Percentiles rank a stretch among this genome's conserved stretches.
Conservation (phyloP, 2,888 invertebrate species). For the Dexiosoma caninum region DNA sequence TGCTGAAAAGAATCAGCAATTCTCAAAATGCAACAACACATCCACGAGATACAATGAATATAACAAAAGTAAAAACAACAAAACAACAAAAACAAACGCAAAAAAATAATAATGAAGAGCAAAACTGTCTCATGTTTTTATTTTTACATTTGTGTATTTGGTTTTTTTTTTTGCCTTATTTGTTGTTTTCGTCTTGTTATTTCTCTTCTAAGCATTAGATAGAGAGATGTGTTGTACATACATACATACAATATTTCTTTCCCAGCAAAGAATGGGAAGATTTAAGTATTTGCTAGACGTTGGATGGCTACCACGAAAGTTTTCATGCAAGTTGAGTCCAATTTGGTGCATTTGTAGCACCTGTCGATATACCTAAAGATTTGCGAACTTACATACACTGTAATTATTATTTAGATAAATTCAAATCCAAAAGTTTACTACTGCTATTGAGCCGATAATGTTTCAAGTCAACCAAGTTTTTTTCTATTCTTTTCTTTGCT, state of each 20-base stretch:
- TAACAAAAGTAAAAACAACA: constrained; percentile 18
- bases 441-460: no score
- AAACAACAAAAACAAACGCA: constrained; percentile 4
- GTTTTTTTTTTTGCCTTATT: constrained; percentile 16
- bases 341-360: no score
- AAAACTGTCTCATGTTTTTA: constrained; percentile 53
- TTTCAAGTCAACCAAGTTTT: no score
- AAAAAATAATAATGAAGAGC: constrained; percentile 20
- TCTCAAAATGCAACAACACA: constrained; percentile 37
- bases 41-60: constrained; percentile 21
- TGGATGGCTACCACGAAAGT: no score
- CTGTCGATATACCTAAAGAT: no score
- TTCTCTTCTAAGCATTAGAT: constrained; percentile 43
- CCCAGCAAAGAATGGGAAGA: constrained; percentile 4
- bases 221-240: constrained; percentile 34
- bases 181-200: neutral
- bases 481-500: no score
- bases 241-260: no score
- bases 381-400: no score
- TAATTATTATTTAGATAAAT: no score
- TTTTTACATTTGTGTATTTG: constrained; percentile 40
- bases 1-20: constrained; percentile 46
- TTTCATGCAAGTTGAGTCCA: no score
- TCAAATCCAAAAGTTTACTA: no score
- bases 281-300: no score